Evolutionary conservation across 2,113 vertebrate species (phyloP).

Genomic region (Alces alces): DNA sequence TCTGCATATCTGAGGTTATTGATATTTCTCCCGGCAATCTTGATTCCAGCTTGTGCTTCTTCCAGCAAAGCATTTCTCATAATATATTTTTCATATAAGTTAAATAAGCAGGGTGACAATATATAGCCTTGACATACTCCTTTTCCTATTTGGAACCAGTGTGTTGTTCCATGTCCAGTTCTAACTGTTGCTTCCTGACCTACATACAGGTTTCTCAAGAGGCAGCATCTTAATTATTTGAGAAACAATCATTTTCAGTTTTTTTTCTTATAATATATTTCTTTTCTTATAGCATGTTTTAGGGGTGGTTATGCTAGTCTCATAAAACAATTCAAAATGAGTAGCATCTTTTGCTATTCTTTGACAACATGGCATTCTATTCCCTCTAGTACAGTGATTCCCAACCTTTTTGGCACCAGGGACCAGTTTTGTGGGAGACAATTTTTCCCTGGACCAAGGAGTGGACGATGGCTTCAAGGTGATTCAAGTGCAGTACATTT

Average conservation of each 20-base stretch:
- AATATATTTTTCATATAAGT: too few species aligned
- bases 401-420: not conserved
- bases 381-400: not conserved
- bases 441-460: not conserved
- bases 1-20: too few species aligned
- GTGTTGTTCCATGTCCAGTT: too few species aligned
- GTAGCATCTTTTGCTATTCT: not conserved
- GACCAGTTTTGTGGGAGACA: not conserved
- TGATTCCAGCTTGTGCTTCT: too few species aligned
- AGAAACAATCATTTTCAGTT: not conserved
- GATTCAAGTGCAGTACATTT: not conserved
- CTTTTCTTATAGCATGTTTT: not conserved
- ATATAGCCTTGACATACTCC: too few species aligned
- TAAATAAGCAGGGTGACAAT: too few species aligned
- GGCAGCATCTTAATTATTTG: not conserved
- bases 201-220: too few species aligned
- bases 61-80: too few species aligned
- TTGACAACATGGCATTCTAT: not conserved
- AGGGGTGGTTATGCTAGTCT: not conserved
- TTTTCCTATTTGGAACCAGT: too few species aligned
- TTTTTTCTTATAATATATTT: not conserved
- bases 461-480: not conserved
- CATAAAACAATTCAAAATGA: not conserved
- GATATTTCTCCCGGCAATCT: too few species aligned
- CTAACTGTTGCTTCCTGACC: too few species aligned